phyloP scores from a whole-genome alignment of 1,140 invertebrate species.

The Drosophila eugracilis region DNA sequence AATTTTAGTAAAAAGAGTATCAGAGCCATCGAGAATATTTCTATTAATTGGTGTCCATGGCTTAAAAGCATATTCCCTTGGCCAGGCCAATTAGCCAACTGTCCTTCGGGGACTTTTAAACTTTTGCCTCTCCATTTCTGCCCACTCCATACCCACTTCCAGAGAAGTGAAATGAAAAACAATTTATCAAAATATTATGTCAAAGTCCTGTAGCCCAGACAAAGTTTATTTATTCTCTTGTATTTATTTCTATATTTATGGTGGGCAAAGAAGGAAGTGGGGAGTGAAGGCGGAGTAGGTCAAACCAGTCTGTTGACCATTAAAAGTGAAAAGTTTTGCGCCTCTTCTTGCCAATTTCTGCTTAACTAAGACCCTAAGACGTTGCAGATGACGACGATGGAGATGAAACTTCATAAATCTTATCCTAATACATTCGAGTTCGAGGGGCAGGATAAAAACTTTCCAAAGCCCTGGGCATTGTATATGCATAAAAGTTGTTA shows the following conservation, averaged over 20 bases:
- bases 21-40: not conserved
- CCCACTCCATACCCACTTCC: not conserved
- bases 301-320: conserved; percentile 69
- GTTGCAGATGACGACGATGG: conserved; percentile 35
- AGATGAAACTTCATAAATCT: conserved; percentile 80
- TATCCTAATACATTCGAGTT: conserved; percentile 58
- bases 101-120: conserved; percentile 43
- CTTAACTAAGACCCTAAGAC: conserved; percentile 48
- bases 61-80: conserved; percentile 33
- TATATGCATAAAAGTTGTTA: conserved; percentile 71
- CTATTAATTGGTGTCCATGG: conserved; percentile 5
- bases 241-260: conserved; percentile 53
- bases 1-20: not conserved
- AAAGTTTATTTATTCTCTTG: conserved; percentile 60
- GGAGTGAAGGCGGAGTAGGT: conserved; percentile 51
- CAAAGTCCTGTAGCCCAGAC: conserved; percentile 54
- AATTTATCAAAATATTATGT: conserved; percentile 81
- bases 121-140: conserved; percentile 25
- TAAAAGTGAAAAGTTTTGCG: conserved; percentile 76
- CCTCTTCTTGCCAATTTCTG: conserved; percentile 46
- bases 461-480: conserved; percentile 69
- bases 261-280: conserved; percentile 1
- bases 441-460: conserved; percentile 58
- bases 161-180: conserved; percentile 46
- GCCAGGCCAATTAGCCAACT: conserved; percentile 45